These are phyloP conservation scores for Trogon surrucura DNA, from an alignment of 2,113 vertebrate genomes.

Conservation along the genomic window DNA sequence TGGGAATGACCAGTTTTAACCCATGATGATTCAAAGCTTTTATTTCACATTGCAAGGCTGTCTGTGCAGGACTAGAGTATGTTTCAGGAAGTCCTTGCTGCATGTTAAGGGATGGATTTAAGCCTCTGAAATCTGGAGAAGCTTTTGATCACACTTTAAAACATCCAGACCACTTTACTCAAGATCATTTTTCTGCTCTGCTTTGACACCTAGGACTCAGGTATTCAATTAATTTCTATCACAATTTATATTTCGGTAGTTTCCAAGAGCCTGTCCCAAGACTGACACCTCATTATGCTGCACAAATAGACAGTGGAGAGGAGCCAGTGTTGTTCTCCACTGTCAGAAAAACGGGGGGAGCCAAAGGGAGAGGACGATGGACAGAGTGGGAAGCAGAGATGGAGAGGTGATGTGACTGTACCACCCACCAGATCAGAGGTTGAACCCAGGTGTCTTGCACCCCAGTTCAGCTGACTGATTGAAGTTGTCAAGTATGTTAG, in stretches of 20 bases:
- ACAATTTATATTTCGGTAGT: neutral
- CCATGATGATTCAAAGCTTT: neutral
- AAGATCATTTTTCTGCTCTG: neutral
- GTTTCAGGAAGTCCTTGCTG: neutral
- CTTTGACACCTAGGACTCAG: neutral
- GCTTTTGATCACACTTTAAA: neutral
- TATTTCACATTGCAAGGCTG: neutral
- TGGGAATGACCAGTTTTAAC: constrained; percentile 27
- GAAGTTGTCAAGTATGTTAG: neutral
- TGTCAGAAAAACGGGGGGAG: neutral
- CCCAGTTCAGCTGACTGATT: neutral
- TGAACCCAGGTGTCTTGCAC: neutral
- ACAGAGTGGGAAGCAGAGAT: neutral
- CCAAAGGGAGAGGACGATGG: neutral
- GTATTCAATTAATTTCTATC: constrained; percentile 11
- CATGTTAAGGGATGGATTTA: neutral
- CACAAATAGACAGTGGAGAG: neutral
- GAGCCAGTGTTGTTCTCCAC: too few relatives aligned
- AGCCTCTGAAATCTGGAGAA: neutral
- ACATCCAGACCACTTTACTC: neutral
- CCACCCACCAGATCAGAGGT: neutral
- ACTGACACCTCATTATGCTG: neutral
- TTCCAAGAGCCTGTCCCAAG: neutral
- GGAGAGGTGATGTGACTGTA: neutral
- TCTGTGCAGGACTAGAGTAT: neutral